Conservation (phyloP, 2,113 vertebrate species). For the Melierax canorus region DNA sequence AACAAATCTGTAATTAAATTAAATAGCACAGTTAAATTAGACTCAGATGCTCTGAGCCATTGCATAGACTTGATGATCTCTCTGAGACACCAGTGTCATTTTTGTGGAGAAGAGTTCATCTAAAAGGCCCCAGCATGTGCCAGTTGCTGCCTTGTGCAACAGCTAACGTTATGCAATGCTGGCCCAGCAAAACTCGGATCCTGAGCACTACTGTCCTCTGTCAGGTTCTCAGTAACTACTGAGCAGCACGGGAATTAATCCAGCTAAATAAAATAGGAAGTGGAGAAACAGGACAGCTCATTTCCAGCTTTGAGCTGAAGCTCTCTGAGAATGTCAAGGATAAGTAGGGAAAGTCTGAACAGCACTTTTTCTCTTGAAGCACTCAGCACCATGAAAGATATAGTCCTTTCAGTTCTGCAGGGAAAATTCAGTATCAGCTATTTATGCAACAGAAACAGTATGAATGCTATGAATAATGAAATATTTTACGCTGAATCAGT, state of each 20-base stretch:
- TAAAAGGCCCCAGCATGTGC: neutral
- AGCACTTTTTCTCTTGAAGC: neutral
- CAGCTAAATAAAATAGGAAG: neutral
- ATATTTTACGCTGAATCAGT: neutral
- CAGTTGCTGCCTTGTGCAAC: neutral
- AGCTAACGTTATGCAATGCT: neutral
- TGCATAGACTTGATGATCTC: neutral
- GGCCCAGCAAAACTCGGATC: accelerated
- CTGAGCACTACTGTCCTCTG: neutral
- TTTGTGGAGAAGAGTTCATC: conserved; percentile 1
- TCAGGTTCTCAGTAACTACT: neutral
- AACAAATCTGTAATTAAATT: neutral
- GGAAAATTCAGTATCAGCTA: neutral
- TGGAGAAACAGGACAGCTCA: neutral
- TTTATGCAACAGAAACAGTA: neutral
- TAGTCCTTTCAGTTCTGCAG: neutral
- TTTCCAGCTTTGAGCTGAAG: neutral
- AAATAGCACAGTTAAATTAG: conserved; percentile 1
- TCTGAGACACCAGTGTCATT: neutral
- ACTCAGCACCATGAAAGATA: neutral
- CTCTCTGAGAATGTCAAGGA: neutral
- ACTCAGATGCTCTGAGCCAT: neutral
- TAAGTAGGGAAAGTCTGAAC: neutral
- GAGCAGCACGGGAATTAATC: neutral
- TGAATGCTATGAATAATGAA: neutral